Conservation (phyloP, 2,888 invertebrate genomes). For the Penaeus monodon region DNA sequence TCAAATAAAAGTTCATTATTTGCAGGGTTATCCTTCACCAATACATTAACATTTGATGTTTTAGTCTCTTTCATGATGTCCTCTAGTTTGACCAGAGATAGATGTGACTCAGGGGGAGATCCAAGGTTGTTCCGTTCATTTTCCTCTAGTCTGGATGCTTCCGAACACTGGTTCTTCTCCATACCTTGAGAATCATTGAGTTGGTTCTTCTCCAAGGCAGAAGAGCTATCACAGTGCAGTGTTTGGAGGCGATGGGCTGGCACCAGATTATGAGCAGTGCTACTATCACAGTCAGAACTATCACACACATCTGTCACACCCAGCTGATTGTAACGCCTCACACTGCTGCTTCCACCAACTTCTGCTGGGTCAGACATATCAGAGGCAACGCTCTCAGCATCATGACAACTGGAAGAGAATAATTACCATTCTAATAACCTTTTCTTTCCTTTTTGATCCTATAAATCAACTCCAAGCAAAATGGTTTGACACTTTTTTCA, state of each 20-base stretch:
- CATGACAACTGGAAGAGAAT: conserved; percentile 48
- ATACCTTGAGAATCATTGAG: conserved; percentile 30
- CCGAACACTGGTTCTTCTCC: conserved; percentile 39
- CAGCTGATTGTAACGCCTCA: conserved; percentile 58
- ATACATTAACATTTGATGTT: conserved; percentile 75
- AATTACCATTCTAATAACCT: too few relatives aligned
- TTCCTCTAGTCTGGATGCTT: conserved; percentile 3
- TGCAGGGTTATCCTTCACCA: conserved; percentile 65
- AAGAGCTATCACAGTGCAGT: conserved; percentile 59
- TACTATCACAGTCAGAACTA: conserved; percentile 59
- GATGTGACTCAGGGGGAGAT: conserved; percentile 24
- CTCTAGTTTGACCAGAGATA: conserved; percentile 57
- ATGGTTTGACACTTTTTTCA: too few relatives aligned
- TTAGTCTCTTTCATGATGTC: conserved; percentile 73
- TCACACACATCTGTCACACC: conserved; percentile 50
- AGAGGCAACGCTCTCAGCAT: conserved; percentile 61
- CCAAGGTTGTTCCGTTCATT: conserved; percentile 16
- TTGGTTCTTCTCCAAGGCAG: conserved; percentile 50
- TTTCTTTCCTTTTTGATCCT: too few relatives aligned
- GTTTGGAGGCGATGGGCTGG: conserved; percentile 33
- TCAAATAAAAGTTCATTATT: conserved; percentile 74
- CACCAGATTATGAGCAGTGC: conserved; percentile 38
- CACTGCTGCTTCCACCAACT: conserved; percentile 42
- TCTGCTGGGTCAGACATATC: conserved; percentile 62
- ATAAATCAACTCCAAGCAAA: too few relatives aligned